These are phyloP conservation scores for Calosoma granatense DNA, from an alignment of 1,140 invertebrate species.

Conservation along the genomic window DNA sequence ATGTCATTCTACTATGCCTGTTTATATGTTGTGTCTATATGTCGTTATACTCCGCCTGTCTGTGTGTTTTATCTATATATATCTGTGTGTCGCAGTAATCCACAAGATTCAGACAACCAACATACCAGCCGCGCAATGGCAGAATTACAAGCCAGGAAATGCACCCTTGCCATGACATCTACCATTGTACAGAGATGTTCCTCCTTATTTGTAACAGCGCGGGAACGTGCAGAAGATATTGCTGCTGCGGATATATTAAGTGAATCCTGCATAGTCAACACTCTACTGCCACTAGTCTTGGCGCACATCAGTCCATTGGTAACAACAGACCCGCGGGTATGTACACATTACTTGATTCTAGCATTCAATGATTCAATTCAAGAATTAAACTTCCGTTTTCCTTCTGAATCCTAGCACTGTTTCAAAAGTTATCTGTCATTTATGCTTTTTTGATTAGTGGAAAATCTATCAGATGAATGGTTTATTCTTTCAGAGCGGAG, in stretches of 20 bases:
- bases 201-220: constrained; percentile 58
- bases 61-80: no score
- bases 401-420: neutral
- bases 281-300: constrained; percentile 65
- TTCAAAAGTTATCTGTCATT: constrained; percentile 11
- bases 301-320: constrained; percentile 73
- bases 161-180: constrained; percentile 57
- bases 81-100: constrained; percentile 39
- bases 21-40: no score
- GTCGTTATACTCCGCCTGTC: no score
- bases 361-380: neutral
- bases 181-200: constrained; percentile 63
- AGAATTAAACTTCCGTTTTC: no score
- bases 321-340: constrained; percentile 69
- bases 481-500: constrained; percentile 74
- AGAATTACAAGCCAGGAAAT: constrained; percentile 61
- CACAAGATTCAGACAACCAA: constrained; percentile 49
- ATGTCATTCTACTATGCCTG: no score
- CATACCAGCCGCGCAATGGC: constrained; percentile 49
- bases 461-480: no score
- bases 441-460: no score
- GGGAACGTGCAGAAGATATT: constrained; percentile 47
- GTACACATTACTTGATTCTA: constrained; percentile 14
- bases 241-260: constrained; percentile 44
- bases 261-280: constrained; percentile 49